Base-by-base conservation (phyloP, 2,797 vertebrate species). In the Pantherophis alleghaniensis region DNA sequence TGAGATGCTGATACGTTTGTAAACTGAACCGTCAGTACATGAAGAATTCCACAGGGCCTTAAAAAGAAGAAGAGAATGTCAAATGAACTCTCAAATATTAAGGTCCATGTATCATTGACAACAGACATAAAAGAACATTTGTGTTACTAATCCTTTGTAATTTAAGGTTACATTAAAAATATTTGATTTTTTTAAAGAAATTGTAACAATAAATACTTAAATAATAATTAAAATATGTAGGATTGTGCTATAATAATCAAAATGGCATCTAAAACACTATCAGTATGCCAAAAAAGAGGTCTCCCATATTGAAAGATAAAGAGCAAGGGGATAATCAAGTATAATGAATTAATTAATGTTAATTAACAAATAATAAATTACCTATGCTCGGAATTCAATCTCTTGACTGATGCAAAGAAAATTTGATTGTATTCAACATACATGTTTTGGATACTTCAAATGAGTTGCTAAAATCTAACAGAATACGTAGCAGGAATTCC, bases 21-120 rank as follows among this genome's bases (percentile, higher is more conserved):
- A 97, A 97, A 98, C 96, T 96, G 98, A 98, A 97, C 94, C 97
- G 97, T 98, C 98, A 97, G 96, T 98, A 97, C 95, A 97, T 96
- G 97, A 92, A 96, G 97, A 97, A 97, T 97, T 98, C 98, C 98
- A 98, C 97, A 95, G 97, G 97, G 97, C 97, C 98, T 98, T 88
- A 97, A 97, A 97, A 96, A 95, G 95, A 97, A 93, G 95, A 94
- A 95, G 95, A 94, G 88, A 60, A 92, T 95, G 88, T 11, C 47
- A 66, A 95, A 97, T 96, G 92, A 97, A 96, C 96, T 91, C 83
- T 95, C 95, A 95, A 37, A 69, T 56, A 96, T 88, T 90, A 69
- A n/a, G 53, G 94, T 88, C 83, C 51, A 96, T 92, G 95, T 69
- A 91, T 95, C 95, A 93, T 94, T 95, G 95, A 91, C 26, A 96